phyloP scores from a whole-genome alignment of 2,797 vertebrate genomes.

The Ficedula albicollis region DNA sequence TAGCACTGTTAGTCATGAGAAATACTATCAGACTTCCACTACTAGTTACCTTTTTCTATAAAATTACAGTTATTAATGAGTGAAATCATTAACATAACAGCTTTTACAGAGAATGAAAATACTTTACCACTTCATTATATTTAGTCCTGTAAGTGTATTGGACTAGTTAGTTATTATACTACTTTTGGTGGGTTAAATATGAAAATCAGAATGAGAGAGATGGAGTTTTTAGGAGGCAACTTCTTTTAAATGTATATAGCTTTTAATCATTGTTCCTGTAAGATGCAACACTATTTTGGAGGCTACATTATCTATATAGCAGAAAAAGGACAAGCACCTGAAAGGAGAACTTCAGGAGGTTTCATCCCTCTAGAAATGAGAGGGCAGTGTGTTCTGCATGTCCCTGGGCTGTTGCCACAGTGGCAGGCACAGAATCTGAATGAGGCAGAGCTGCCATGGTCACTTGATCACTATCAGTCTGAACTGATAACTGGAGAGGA shows the following conservation, averaged over 20 bases:
- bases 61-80: background rate
- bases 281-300: background rate
- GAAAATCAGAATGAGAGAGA: background rate
- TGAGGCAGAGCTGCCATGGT: background rate
- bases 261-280: background rate
- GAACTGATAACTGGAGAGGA: conserved; percentile 31
- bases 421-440: background rate
- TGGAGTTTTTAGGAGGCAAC: background rate
- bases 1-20: background rate
- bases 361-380: background rate
- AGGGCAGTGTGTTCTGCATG: background rate
- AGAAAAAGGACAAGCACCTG: background rate
- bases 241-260: background rate
- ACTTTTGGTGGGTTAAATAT: background rate
- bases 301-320: background rate
- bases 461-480: conserved; percentile 2
- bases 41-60: background rate
- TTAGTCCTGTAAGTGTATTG: background rate
- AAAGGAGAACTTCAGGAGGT: background rate
- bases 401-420: background rate
- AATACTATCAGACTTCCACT: background rate
- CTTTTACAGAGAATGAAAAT: background rate
- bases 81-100: background rate
- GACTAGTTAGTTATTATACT: background rate
- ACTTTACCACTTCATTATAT: background rate